phyloP scores from a whole-genome alignment of 2,797 vertebrate species.

The Leptoclinus maculatus region DNA sequence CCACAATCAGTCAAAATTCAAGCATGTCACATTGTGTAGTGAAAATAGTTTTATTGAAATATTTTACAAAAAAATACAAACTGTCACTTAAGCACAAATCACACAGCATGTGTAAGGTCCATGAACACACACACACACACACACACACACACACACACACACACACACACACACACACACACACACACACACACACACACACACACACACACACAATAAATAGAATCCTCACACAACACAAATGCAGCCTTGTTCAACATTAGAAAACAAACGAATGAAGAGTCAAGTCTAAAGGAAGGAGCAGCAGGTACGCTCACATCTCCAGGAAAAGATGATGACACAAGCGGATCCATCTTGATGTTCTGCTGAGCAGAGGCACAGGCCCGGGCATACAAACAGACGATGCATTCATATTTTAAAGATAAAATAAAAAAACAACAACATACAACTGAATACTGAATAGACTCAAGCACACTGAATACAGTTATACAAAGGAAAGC shows the following conservation, averaged over 20 bases:
- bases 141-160: no score
- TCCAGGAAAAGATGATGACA: constrained; percentile 31
- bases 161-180: neutral
- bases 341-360: constrained; percentile 34
- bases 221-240: constrained; percentile 70
- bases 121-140: constrained; percentile 48
- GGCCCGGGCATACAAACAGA: constrained; percentile 44
- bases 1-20: neutral
- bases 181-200: constrained; percentile 52
- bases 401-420: constrained; percentile 52
- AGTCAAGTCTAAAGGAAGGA: constrained; percentile 43
- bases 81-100: constrained; percentile 66
- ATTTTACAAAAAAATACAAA: constrained; percentile 76
- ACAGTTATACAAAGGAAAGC: constrained; percentile 53
- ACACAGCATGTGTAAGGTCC: constrained; percentile 66
- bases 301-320: constrained; percentile 40
- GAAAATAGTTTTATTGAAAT: constrained; percentile 79
- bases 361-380: constrained; percentile 48
- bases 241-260: constrained; percentile 54
- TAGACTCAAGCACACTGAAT: constrained; percentile 45
- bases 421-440: constrained; percentile 15
- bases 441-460: constrained; percentile 27
- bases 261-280: constrained; percentile 37
- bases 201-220: constrained; percentile 70
- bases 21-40: constrained; percentile 28